Base-by-base conservation (phyloP, 1,140 invertebrate genomes). In the Drosophila bifasciata region DNA sequence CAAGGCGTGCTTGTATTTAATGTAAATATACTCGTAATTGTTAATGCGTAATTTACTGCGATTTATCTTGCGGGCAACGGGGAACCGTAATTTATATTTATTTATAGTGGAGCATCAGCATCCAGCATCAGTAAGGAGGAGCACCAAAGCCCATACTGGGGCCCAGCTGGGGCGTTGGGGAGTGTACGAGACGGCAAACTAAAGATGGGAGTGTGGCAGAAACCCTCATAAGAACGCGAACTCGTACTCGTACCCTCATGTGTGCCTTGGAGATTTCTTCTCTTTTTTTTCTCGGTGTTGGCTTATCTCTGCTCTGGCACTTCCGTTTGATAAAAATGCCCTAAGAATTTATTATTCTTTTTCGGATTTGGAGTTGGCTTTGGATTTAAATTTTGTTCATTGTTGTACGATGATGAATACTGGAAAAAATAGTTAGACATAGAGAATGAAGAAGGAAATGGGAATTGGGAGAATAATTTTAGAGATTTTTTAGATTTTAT, bases 251-350 rank as follows among this genome's bases (percentile, higher is more conserved):
- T 32, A 45, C 52, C 57, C 45, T 25, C 45, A 56, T 51, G 3
- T 43, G 21, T 23, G 36, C 45, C 15, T 32, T 44, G 17, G 28
- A 50, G 39, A 43, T 72, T 73, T 53, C 49, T 63, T 45, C 16
- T 48, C 25, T 44, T 58, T 19, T 19, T 40, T 5, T 44, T 36
- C 41, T 52, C 41, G 3, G 21, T 11, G 49, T 48, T n/a, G 58
- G 49, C 23, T 72, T 64, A 60, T 48, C 51, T 40, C 25, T 39
- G 21, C 19, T 55, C 8, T 15, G 40, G 41, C 69, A 73, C 70
- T 73, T 73, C 70, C 70, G 70, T 63, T 36, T 73, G 69, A 73
- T 73, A 64, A 63, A 73, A 51, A 41, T 16, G 40, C 40, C 45
- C 51, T 19, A 56, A 46, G 51, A 49, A 21, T 43, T 51, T 23